Base-by-base conservation (phyloP, 2,888 invertebrate genomes). In the Acanthoscelides obtectus region DNA sequence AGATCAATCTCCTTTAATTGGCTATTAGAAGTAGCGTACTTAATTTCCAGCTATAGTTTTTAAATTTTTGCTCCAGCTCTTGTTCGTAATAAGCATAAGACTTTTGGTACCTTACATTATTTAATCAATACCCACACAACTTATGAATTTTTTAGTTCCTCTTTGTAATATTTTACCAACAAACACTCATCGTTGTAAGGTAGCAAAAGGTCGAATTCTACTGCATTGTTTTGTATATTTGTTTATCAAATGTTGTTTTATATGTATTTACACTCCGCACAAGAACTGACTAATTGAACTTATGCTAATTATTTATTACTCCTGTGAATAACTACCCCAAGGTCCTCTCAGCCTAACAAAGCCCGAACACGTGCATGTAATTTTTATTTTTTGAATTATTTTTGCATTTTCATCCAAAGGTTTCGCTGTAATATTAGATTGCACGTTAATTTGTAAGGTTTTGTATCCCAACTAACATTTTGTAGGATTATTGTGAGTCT, bases 361-460 rank as follows among this genome's bases (percentile, higher is more conserved):
- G 8, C 45, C 17, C 45, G 17, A 12, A 45, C 45, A 12, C 1
- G 45, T 45, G 17, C 25, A 25, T 25, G 25, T 25, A 3, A 25
- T 25, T 45, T 45, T 4, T 45, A 45, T 45, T 45, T 45, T 6
- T 45, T 45, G 45, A 12, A 4, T 17, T 6, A 12, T 45, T 45
- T 45, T 66, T 66, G 66, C 66, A 20, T 66, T 66, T 66, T 66
- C 22, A 66, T 66, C 66, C 66, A 66, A 66, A 66, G 66, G 20
- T 66, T 22, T 66, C 8, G 22, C 21, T 66, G 20, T 66, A 66
- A 21, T 66, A 66, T 66, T 66, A 66, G 20, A 8, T 66, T 20
- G 20, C 6, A 21, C 22, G 3, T 2, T 66, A 21, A 66, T 21
- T 21, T 3, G 5, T 21, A 21, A 21, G 20, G 6, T 66, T 66